phyloP scores from a whole-genome alignment of 2,113 vertebrate genomes.

The Elachura formosa region DNA sequence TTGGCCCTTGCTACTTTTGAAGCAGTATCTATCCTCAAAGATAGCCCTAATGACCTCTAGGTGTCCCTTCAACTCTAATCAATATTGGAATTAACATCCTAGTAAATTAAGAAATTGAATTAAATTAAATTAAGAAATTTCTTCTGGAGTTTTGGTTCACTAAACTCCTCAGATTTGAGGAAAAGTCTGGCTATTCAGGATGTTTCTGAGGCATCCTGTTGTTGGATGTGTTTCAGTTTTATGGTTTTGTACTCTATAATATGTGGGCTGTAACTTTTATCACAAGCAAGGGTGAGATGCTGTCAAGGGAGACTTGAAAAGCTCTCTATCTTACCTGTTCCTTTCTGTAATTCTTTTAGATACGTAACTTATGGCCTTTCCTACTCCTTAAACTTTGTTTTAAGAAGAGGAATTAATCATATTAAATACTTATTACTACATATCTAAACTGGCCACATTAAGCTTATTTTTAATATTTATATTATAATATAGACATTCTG shows the following conservation, averaged over 20 bases:
- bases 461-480: not conserved
- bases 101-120: no score
- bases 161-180: not conserved
- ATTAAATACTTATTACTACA: not conserved
- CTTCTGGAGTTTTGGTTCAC: not conserved
- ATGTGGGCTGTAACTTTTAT: not conserved
- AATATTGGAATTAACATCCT: not conserved
- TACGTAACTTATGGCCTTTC: not conserved
- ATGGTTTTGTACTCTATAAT: not conserved
- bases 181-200: not conserved
- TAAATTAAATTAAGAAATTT: not conserved
- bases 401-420: not conserved
- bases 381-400: not conserved
- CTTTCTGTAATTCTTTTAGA: not conserved
- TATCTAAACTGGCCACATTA: not conserved
- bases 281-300: not conserved
- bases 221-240: not conserved
- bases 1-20: not conserved
- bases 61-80: not conserved
- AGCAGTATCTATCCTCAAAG: not conserved
- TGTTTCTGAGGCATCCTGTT: not conserved
- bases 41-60: not conserved
- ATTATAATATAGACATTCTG: not conserved
- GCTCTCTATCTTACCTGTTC: not conserved
- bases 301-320: not conserved